Evolutionary conservation across 2,888 invertebrate genomes (phyloP).

Genomic region (Lamproptera curius): DNA sequence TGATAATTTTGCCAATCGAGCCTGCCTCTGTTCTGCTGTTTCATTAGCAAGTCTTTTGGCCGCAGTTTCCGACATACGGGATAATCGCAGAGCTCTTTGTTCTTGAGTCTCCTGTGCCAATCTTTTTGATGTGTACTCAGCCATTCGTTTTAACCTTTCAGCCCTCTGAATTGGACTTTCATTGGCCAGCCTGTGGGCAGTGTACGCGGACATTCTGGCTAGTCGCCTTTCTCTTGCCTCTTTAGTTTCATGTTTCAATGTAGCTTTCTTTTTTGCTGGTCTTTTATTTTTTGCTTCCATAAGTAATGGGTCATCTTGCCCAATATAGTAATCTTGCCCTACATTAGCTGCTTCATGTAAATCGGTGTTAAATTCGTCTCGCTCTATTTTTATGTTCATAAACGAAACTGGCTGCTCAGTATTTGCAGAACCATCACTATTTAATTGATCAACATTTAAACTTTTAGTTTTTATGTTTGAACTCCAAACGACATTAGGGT

Average conservation of each 20-base stretch:
- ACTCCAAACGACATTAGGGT: conserved; percentile 61
- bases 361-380: conserved; percentile 18
- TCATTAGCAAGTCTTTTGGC: conserved; percentile 63
- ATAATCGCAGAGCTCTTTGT: conserved; percentile 56
- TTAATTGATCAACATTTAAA: conserved; percentile 28
- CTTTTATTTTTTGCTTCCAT: conserved; percentile 28
- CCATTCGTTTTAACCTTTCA: conserved; percentile 59
- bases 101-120: conserved; percentile 57
- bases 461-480: conserved; percentile 47
- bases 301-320: conserved; percentile 42
- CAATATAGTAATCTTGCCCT: conserved; percentile 27
- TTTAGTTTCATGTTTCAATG: conserved; percentile 45
- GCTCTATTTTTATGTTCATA: conserved; percentile 41
- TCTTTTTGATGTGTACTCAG: conserved; percentile 63
- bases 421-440: conserved; percentile 38
- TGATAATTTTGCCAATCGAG: conserved; percentile 60
- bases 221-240: conserved; percentile 53
- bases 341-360: conserved; percentile 6
- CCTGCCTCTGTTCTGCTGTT: conserved; percentile 46
- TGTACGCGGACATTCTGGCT: conserved; percentile 63
- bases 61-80: conserved; percentile 69
- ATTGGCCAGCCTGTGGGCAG: conserved; percentile 59
- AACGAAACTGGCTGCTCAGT: conserved; percentile 31
- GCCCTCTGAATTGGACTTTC: conserved; percentile 63
- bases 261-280: conserved; percentile 34